These are phyloP conservation scores for Scolopax rusticola DNA, from an alignment of 2,797 vertebrate species.

Conservation along the genomic window DNA sequence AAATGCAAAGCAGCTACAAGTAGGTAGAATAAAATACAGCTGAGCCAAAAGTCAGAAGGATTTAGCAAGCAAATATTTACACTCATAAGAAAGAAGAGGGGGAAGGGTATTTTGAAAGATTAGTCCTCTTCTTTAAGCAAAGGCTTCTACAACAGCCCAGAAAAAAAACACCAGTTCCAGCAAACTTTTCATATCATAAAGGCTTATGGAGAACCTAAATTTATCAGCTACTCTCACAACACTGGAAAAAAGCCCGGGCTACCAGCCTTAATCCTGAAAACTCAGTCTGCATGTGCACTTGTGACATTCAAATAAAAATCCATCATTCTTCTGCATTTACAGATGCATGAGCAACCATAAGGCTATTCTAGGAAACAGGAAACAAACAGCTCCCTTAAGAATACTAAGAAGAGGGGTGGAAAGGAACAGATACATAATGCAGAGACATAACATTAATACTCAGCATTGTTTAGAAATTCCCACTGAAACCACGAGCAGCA, in stretches of 20 bases:
- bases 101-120: background rate
- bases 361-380: background rate
- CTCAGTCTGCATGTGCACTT: accelerated
- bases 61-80: background rate
- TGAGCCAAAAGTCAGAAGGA: background rate
- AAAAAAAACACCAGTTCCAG: background rate
- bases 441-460: background rate
- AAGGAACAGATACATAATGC: background rate
- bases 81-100: background rate
- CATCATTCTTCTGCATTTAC: background rate
- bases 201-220: background rate
- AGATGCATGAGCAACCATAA: accelerated
- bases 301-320: background rate
- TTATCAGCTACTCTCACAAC: background rate
- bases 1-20: background rate
- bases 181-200: background rate
- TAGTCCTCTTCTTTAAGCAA: background rate
- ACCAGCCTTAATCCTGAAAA: background rate
- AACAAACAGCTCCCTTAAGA: background rate
- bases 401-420: background rate
- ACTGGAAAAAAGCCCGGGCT: background rate
- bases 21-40: background rate
- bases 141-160: background rate
- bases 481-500: background rate
- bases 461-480: background rate